A percentile compares a stretch with the other conserved stretches of the same genome.
Evolutionary conservation across 2,113 vertebrate species (phyloP).

Genomic region (Cyanoramphus novaezelandiae): DNA sequence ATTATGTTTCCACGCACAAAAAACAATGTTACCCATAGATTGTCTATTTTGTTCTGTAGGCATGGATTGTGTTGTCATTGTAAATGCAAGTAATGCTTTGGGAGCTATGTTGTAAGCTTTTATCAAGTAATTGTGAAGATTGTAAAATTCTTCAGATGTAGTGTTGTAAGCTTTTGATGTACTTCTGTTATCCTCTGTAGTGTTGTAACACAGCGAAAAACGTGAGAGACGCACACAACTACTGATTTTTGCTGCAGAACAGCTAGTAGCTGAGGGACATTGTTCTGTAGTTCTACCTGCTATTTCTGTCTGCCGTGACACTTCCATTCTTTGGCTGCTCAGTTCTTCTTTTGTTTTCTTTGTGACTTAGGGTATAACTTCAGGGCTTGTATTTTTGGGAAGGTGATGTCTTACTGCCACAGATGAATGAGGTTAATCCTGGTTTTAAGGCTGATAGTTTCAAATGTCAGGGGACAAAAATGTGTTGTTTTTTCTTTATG

Average conservation of each 20-base stretch:
- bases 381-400: not conserved
- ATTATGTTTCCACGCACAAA: not conserved
- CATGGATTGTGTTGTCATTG: not conserved
- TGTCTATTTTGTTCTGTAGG: not conserved
- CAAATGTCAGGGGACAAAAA: not conserved
- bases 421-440: not conserved
- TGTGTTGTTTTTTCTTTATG: not conserved
- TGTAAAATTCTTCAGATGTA: not conserved
- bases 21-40: fast-evolving
- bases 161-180: not conserved
- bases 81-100: not conserved
- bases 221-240: not conserved
- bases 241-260: not conserved
- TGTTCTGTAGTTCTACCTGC: not conserved
- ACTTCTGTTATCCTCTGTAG: not conserved
- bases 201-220: not conserved
- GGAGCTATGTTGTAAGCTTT: not conserved
- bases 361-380: not conserved
- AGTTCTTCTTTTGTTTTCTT: not conserved
- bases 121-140: not conserved
- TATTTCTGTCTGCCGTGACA: not conserved
- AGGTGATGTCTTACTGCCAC: not conserved
- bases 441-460: not conserved
- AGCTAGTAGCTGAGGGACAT: not conserved
- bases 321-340: not conserved